Percentiles rank a stretch among this genome's conserved stretches.
Evolutionary conservation across 2,888 invertebrate species (phyloP).

Genomic region (Eulithis prunata): DNA sequence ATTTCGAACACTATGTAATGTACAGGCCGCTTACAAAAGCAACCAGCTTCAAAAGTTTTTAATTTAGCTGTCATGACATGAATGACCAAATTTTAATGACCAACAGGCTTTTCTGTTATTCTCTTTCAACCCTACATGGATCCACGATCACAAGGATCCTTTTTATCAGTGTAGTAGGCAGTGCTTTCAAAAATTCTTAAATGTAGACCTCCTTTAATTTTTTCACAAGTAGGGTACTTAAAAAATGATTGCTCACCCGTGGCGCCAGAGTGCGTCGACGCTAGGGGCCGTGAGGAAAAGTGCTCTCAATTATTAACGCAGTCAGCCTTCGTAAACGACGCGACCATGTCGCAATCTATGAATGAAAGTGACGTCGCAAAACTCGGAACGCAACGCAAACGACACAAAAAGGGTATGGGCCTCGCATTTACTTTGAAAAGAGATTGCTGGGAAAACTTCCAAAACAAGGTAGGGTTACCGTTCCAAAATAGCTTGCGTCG

Average conservation of each 20-base stretch:
- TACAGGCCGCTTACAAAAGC: too few species aligned
- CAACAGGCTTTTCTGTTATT: too few species aligned
- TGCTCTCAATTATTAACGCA: slow-evolving; percentile 77
- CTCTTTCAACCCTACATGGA: too few species aligned
- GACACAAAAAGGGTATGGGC: slow-evolving; percentile 2
- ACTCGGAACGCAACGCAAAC: slow-evolving; percentile 7
- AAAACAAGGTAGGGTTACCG: neutral
- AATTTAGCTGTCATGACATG: too few species aligned
- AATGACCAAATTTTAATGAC: too few species aligned
- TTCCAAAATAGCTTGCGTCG: too few species aligned
- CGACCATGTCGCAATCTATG: slow-evolving; percentile 45
- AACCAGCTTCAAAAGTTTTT: too few species aligned
- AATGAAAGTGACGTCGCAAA: slow-evolving; percentile 27
- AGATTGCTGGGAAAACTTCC: neutral
- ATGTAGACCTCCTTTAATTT: slow-evolving; percentile 20
- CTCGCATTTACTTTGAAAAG: slow-evolving; percentile 1
- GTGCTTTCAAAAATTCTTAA: neutral
- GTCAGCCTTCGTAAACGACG: slow-evolving; percentile 57
- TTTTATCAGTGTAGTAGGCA: neutral
- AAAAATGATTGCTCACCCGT: slow-evolving; percentile 30
- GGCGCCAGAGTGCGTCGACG: slow-evolving; percentile 31
- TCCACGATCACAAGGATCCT: too few species aligned
- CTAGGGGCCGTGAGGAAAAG: slow-evolving; percentile 58
- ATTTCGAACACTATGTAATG: too few species aligned
- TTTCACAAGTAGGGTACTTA: slow-evolving; percentile 23